Base-by-base conservation (phyloP, 2,888 invertebrate genomes). In the Noctua fimbriata region DNA sequence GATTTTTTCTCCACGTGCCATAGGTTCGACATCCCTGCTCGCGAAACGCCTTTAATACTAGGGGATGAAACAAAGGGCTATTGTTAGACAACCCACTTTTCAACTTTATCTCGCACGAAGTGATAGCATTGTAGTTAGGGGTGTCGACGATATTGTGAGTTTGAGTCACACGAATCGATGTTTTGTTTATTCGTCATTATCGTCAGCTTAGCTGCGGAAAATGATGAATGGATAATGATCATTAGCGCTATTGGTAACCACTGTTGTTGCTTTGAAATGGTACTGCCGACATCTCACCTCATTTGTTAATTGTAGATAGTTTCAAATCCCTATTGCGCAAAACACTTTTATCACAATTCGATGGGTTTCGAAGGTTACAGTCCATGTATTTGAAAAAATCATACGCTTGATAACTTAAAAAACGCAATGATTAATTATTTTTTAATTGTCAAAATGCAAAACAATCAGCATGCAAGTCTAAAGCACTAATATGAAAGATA, bases 11-110 rank as follows among this genome's bases (percentile, higher is more conserved):
- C 21, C 65, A 2, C n/a, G 14, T 44, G 36, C 24, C 47, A 36
- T 28, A 78, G 36, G 66, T 78, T 81, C 6, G 1, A 24, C 69
- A 83, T 21, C 78, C 71, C 71, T 69, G 28, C 18, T 66, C 52
- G 36, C 55, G 60, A 58, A 74, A 75, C 66, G 69, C 86, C 60
- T 84, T 74, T 84, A 79, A 84, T 77, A 79, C 75, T 44, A 67
- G 41, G 78, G 63, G 75, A 73, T 81, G 66, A 85, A 81, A 89
- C 88, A 88, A 87, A 75, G 72, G 80, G 47, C 73, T 78, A 82
- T 89, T 89, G 89, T 88, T 79, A 73, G 63, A 84, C 75, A 80
- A 69, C 78, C 78, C 85, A 82, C 85, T 88, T 81, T 83, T 83
- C 83, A 82, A 88, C 73, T 85, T 82, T 81, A 85, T 82, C 81